Base-by-base conservation (phyloP, 2,888 invertebrate species). In the Lucinisca nassula region DNA sequence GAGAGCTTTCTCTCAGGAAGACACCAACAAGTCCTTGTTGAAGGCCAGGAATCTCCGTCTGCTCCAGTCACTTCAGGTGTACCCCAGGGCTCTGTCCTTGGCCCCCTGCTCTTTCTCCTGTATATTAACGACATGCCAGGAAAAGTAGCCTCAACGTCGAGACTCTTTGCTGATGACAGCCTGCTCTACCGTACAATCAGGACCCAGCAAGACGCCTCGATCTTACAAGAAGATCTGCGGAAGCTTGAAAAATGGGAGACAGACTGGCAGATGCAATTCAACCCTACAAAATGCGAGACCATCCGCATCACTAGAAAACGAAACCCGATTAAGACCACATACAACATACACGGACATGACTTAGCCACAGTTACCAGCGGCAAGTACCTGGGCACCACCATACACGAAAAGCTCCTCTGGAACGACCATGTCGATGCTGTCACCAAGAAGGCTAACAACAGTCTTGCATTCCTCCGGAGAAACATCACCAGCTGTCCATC, bases 121-220 rank as follows among this genome's bases (percentile, higher is more conserved):
- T 87, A 80, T 58, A 92, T 91, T 14, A 89, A 92, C 55, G 92
- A 91, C 76, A 70, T 88, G 4, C 92, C 89, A 37, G 51, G 35
- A 2, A 35, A 75, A 17, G 58, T 85, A 10, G 58, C 49, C 21
- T 85, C 84, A 14, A 61, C 55, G 32, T 76, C 51, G 6, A 38
- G 84, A 12, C 83, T 90, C 3, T 89, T 90, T 80, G 89, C 91
- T 8, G 90, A 91, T 78, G 89, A 90, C 79, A 82, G 82, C 45
- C 74, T 90, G 14, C 30, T 88, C 6, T 89, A 90, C 58, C 58
- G 82, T 12, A 45, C 17, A 17, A 75, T 92, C 30, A 79, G 30
- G 27, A 37, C 74, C 24, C 24, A 32, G 21, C 67, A 37, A 8
- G 85, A 85, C 51, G 27, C 61, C 6, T 14, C 49, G 4, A 14